A percentile compares a stretch with the other conserved stretches of the same genome.
phyloP scores from a whole-genome alignment of 2,888 invertebrate genomes.

The Campopleginae sp. region DNA sequence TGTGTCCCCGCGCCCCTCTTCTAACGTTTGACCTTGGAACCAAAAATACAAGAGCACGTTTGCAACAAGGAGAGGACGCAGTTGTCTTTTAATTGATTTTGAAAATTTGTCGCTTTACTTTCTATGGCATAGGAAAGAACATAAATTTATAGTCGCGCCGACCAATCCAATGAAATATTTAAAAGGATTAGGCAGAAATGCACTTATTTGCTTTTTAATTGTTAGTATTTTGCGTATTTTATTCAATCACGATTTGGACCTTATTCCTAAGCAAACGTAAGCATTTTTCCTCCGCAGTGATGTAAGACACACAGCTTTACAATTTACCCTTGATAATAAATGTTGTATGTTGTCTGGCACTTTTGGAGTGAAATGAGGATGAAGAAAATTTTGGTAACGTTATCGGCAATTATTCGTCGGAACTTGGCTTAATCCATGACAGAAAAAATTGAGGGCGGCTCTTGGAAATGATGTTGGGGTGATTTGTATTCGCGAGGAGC shows the following conservation, averaged over 20 bases:
- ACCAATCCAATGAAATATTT: not conserved
- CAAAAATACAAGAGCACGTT: not conserved
- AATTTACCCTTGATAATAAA: not conserved
- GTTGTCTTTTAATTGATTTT: not conserved
- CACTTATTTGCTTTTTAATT: not conserved
- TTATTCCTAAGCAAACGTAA: not conserved
- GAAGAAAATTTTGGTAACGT: not conserved
- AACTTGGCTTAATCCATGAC: not conserved
- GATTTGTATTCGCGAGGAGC: conserved; percentile 1
- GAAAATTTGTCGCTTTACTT: not conserved
- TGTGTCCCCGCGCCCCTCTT: not conserved
- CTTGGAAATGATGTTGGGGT: not conserved
- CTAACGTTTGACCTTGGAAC: not conserved
- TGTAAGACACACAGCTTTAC: not conserved
- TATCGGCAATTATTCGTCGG: not conserved
- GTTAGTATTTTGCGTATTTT: not conserved
- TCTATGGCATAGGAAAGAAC: not conserved
- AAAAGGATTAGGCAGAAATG: not conserved
- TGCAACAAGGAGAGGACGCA: not conserved
- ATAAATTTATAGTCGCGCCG: not conserved
- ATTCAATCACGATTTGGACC: not conserved
- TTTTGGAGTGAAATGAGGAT: not conserved
- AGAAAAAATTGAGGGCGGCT: not conserved
- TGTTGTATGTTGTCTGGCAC: not conserved
- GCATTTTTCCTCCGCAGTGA: not conserved